phyloP scores from a whole-genome alignment of 2,888 invertebrate genomes.

The Eristalinus aeneus region DNA sequence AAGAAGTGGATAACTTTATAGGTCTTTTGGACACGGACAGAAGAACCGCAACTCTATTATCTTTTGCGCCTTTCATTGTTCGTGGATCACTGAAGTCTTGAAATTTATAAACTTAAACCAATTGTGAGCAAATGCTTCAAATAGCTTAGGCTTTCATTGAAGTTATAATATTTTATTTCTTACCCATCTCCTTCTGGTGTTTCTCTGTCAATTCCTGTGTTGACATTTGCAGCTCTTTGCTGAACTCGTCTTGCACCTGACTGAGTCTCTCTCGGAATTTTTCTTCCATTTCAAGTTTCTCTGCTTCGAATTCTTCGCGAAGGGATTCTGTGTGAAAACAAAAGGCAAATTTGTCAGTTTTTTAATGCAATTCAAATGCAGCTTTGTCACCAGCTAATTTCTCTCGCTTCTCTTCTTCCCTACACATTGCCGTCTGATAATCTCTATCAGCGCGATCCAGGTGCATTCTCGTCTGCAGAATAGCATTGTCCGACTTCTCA shows the following conservation, averaged over 20 bases:
- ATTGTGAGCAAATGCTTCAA: too few relatives aligned
- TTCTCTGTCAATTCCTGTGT: slow-evolving; percentile 85
- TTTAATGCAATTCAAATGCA: not conserved
- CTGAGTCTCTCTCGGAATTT: slow-evolving; percentile 85
- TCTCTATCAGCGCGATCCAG: slow-evolving; percentile 80
- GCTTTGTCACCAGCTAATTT: slow-evolving; percentile 74
- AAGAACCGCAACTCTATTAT: too few relatives aligned
- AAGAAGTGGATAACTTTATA: too few relatives aligned
- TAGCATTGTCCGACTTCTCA: slow-evolving; percentile 83
- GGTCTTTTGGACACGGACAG: too few relatives aligned
- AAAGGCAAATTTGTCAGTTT: not conserved
- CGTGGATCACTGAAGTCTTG: too few relatives aligned
- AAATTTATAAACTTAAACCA: too few relatives aligned
- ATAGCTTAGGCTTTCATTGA: too few relatives aligned
- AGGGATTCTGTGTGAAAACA: slow-evolving; percentile 72
- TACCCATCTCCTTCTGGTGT: slow-evolving; percentile 87
- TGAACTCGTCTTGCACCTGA: slow-evolving; percentile 80
- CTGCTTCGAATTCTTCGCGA: slow-evolving; percentile 84
- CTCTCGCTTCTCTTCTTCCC: slow-evolving; percentile 79
- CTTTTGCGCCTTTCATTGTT: too few relatives aligned
- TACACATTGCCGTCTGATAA: slow-evolving; percentile 79
- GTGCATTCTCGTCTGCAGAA: slow-evolving; percentile 80
- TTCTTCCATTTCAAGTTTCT: slow-evolving; percentile 88
- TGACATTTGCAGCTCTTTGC: slow-evolving; percentile 77
- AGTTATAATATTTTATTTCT: slow-evolving; percentile 30